Conservation (phyloP, 2,797 vertebrate genomes). For the Typhlichthys subterraneus region DNA sequence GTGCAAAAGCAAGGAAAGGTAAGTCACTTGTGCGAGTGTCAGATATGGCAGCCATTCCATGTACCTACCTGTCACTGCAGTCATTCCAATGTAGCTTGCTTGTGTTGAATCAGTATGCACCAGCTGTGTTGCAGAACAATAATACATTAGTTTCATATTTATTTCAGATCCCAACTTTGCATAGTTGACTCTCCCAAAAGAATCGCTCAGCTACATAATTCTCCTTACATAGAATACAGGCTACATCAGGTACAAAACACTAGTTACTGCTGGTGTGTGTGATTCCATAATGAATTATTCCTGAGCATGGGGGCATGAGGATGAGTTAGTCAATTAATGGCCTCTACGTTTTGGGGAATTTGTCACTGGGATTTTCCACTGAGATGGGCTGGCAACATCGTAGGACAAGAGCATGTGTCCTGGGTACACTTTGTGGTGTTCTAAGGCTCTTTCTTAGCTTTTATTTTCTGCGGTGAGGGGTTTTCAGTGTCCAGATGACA, state of each 20-base stretch:
- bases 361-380: not conserved
- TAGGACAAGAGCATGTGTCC: too few species aligned
- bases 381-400: not conserved
- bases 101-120: not conserved
- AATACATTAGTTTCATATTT: conserved; percentile 14
- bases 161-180: conserved; percentile 54
- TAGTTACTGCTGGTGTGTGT: not conserved
- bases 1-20: conserved; percentile 59
- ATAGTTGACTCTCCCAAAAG: conserved; percentile 35
- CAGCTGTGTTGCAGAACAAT: not conserved
- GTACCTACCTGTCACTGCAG: too few species aligned
- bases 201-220: conserved; percentile 1
- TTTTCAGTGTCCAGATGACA: too few species aligned
- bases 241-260: conserved; percentile 2
- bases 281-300: not conserved
- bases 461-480: too few species aligned
- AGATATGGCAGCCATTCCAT: not conserved
- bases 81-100: too few species aligned
- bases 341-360: too few species aligned
- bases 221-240: conserved; percentile 6
- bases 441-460: too few species aligned
- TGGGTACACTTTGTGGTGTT: too few species aligned
- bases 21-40: conserved; percentile 21
- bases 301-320: conserved; percentile 22
- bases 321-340: too few species aligned